phyloP scores from a whole-genome alignment of 2,797 vertebrate species.

The Lophotriccus pileatus region DNA sequence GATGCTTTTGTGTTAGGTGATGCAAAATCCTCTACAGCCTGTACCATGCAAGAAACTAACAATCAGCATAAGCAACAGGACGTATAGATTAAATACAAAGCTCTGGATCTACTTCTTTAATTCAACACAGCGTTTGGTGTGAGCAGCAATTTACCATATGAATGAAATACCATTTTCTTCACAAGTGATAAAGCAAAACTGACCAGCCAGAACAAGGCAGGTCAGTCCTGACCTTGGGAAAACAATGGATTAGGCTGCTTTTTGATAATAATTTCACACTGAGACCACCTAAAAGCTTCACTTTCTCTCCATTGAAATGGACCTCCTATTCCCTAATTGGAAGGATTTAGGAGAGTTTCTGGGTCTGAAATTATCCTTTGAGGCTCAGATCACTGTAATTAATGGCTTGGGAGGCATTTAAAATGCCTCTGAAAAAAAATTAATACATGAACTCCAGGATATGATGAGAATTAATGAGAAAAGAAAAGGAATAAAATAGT shows the following conservation, averaged over 20 bases:
- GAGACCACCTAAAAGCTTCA: background rate
- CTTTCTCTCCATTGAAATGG: background rate
- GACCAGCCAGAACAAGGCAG: background rate
- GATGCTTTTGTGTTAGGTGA: background rate
- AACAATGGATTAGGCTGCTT: background rate
- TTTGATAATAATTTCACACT: background rate
- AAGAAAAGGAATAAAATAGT: background rate
- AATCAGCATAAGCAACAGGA: background rate
- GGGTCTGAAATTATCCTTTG: background rate
- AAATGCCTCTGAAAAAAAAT: background rate
- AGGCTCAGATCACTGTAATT: background rate
- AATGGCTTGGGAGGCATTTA: background rate
- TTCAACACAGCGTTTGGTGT: accelerated
- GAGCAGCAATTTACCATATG: background rate
- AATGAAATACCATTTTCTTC: background rate
- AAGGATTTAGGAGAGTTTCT: background rate
- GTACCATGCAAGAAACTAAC: background rate
- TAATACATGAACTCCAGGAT: background rate
- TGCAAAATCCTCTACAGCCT: background rate
- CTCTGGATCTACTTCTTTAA: background rate
- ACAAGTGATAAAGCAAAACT: background rate
- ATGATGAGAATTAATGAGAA: background rate
- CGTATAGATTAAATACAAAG: background rate
- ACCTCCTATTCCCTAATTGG: background rate
- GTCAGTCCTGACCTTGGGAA: background rate